Percentiles rank a stretch among this genome's conserved stretches.
Evolutionary conservation across 2,888 invertebrate species (phyloP).

Genomic region (Gari tellinella): DNA sequence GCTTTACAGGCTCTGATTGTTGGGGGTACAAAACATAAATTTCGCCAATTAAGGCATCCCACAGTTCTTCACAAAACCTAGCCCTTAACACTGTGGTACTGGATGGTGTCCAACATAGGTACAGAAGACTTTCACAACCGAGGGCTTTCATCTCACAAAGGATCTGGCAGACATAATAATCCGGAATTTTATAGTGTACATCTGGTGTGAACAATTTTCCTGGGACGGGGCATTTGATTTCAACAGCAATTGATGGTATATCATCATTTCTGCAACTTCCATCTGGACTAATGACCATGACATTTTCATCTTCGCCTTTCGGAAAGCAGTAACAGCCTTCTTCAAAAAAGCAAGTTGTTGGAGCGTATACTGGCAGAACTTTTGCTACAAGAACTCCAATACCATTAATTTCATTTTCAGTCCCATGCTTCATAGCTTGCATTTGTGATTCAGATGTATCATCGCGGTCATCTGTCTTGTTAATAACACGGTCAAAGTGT

Average conservation of each 20-base stretch:
- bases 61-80: slow-evolving; percentile 6
- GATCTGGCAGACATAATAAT: slow-evolving; percentile 19
- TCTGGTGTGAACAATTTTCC: slow-evolving; percentile 20
- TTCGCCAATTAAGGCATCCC: too few relatives aligned
- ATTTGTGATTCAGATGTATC: too few relatives aligned
- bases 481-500: slow-evolving; percentile 1
- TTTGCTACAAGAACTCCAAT: neutral
- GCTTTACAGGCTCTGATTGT: too few relatives aligned
- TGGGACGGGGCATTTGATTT: slow-evolving; percentile 16
- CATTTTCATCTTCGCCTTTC: neutral
- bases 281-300: slow-evolving; percentile 7
- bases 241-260: neutral
- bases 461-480: too few relatives aligned
- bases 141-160: slow-evolving; percentile 27
- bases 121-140: slow-evolving; percentile 10
- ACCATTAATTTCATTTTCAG: neutral
- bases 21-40: too few relatives aligned
- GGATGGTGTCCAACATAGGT: slow-evolving; percentile 13
- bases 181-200: slow-evolving; percentile 28
- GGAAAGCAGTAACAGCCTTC: neutral
- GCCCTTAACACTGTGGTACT: slow-evolving; percentile 18
- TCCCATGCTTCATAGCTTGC: neutral
- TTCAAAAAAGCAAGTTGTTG: neutral
- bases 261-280: neutral
- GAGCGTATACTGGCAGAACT: neutral